Conservation (phyloP, 2,113 vertebrate species). For the Centropus bengalensis region DNA sequence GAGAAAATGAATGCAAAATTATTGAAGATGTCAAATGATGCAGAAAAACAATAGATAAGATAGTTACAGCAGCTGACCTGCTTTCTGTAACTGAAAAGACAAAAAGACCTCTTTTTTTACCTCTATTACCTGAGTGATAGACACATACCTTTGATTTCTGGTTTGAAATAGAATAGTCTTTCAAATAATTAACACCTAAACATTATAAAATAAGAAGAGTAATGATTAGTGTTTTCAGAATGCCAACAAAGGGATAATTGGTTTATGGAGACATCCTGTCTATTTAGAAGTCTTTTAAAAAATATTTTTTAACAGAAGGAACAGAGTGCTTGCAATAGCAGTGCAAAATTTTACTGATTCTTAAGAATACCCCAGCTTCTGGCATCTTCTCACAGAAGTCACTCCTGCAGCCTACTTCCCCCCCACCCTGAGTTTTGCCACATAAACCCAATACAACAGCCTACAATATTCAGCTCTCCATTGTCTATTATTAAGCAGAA, state of each 20-base stretch:
- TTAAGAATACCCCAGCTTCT: neutral
- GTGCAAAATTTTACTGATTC: neutral
- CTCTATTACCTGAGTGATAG: neutral
- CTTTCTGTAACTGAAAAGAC: neutral
- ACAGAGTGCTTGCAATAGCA: neutral
- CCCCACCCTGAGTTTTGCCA: neutral
- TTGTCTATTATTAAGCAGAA: slow-evolving; percentile 35
- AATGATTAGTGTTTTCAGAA: neutral
- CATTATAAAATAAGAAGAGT: neutral
- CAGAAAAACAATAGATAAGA: neutral
- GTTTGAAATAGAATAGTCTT: neutral
- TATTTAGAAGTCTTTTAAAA: neutral
- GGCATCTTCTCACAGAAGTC: neutral
- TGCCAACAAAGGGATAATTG: neutral
- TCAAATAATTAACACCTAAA: neutral
- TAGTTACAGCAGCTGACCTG: neutral
- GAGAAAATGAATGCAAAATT: neutral
- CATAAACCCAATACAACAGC: neutral
- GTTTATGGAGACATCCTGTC: neutral
- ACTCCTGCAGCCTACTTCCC: neutral
- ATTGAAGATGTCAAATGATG: neutral
- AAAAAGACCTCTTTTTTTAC: neutral
- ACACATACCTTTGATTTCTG: neutral
- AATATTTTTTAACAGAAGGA: neutral
- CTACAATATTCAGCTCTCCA: neutral